Conservation (phyloP, 2,113 vertebrate species). For the Proterorhinus semilunaris region DNA sequence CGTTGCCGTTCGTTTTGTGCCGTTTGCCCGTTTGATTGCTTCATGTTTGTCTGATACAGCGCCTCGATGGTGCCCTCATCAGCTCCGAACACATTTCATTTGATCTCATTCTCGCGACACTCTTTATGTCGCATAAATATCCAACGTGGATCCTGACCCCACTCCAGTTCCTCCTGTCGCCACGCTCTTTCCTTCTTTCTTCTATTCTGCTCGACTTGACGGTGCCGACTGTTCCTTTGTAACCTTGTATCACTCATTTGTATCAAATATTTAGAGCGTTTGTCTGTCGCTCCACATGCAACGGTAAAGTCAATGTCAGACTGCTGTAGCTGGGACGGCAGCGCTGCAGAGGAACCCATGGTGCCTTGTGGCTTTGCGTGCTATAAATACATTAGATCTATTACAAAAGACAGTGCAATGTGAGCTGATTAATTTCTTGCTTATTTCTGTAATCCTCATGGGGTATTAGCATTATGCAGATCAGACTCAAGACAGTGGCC, state of each 20-base stretch:
- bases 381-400: neutral
- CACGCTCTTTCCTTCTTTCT: neutral
- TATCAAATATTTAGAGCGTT: conserved; percentile 5
- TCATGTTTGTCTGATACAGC: conserved; percentile 33
- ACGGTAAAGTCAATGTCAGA: neutral
- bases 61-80: conserved; percentile 26
- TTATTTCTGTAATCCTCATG: too few species aligned
- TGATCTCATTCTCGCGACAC: conserved; percentile 54
- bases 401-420: neutral
- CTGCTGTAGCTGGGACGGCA: neutral
- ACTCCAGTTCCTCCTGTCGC: conserved; percentile 33
- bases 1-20: conserved; percentile 14
- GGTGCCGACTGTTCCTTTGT: neutral
- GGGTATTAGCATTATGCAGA: too few species aligned
- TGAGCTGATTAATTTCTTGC: too few species aligned
- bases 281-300: neutral
- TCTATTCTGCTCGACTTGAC: conserved; percentile 2
- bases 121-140: conserved; percentile 62
- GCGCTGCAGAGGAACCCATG: neutral
- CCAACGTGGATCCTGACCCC: conserved; percentile 43
- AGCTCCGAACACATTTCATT: conserved; percentile 38
- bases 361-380: neutral
- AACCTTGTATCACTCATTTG: conserved; percentile 6
- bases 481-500: too few species aligned
- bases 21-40: conserved; percentile 41